Evolutionary conservation across 1,140 invertebrate genomes (phyloP).

Genomic region (Eumaeus atala): DNA sequence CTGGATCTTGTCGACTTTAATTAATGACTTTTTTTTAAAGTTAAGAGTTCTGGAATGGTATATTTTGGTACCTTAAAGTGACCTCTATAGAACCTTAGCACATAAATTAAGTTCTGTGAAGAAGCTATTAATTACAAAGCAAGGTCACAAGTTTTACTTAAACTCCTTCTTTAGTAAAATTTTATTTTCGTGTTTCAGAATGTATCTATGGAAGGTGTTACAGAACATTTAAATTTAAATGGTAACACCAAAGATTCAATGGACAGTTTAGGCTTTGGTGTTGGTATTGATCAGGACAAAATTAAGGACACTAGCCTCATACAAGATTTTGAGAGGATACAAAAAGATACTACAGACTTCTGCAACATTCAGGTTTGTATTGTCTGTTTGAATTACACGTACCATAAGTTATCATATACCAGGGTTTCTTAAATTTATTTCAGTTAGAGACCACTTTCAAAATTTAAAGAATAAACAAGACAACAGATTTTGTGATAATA

Average conservation of each 20-base stretch:
- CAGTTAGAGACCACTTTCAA: background rate
- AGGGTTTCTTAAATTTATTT: background rate
- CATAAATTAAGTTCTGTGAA: no score
- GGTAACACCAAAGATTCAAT: slow-evolving; percentile 60
- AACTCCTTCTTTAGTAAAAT: background rate
- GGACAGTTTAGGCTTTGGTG: slow-evolving; percentile 64
- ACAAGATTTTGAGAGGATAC: slow-evolving; percentile 70
- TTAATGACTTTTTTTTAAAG: no score
- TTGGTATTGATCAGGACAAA: slow-evolving; percentile 56
- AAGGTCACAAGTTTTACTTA: no score
- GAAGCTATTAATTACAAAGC: no score
- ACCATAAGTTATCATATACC: background rate
- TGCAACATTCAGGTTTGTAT: slow-evolving; percentile 67
- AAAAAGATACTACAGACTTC: slow-evolving; percentile 72
- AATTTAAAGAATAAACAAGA: no score
- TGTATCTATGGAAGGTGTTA: slow-evolving; percentile 53
- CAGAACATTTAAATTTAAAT: slow-evolving; percentile 57
- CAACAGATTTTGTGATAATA: no score
- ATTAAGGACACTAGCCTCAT: slow-evolving; percentile 50
- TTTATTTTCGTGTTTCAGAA: slow-evolving; percentile 41
- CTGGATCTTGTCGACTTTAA: no score
- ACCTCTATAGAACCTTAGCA: no score
- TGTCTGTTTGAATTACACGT: background rate
- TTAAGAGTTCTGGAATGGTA: no score
- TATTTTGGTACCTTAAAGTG: no score